These are phyloP conservation scores for Ceratosolen solmsi DNA, from an alignment of 1,140 invertebrate species.

Conservation along the genomic window DNA sequence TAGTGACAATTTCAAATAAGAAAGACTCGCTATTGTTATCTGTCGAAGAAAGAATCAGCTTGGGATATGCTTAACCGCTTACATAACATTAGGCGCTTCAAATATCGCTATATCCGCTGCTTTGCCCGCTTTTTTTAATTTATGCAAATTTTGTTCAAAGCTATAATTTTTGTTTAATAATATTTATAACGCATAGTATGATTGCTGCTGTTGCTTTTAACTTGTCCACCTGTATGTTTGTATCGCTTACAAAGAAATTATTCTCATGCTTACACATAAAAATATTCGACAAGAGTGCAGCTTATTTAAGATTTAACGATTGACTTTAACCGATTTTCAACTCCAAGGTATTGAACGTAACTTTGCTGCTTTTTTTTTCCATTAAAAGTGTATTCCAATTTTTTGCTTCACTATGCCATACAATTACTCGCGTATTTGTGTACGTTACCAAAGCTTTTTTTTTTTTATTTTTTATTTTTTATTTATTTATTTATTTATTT, in stretches of 20 bases:
- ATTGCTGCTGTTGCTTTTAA: constrained; percentile 26
- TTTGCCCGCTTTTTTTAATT: constrained; percentile 47
- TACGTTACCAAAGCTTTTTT: neutral
- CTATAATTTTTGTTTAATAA: constrained; percentile 4
- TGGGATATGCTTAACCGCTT: constrained; percentile 44
- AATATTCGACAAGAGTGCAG: constrained; percentile 22
- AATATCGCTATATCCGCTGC: constrained; percentile 28
- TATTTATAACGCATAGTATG: constrained; percentile 3
- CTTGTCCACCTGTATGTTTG: neutral
- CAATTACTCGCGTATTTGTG: constrained; percentile 2
- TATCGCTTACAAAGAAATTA: constrained; percentile 24
- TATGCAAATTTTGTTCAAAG: constrained; percentile 26
- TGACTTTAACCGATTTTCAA: neutral
- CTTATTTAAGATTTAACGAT: neutral
- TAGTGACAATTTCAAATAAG: neutral
- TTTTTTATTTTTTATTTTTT: too few relatives aligned
- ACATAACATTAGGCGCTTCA: constrained; percentile 33
- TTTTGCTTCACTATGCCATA: constrained; percentile 6
- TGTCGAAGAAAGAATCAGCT: constrained; percentile 22
- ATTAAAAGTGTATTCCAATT: neutral
- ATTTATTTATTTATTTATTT: too few relatives aligned
- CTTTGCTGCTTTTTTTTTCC: constrained; percentile 27
- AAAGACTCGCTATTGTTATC: constrained; percentile 30
- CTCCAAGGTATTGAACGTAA: neutral
- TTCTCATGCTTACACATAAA: neutral